Percentiles rank a stretch among this genome's conserved stretches.
Evolutionary conservation across 2,888 invertebrate species (phyloP).

Genomic region (Acronicta alni): DNA sequence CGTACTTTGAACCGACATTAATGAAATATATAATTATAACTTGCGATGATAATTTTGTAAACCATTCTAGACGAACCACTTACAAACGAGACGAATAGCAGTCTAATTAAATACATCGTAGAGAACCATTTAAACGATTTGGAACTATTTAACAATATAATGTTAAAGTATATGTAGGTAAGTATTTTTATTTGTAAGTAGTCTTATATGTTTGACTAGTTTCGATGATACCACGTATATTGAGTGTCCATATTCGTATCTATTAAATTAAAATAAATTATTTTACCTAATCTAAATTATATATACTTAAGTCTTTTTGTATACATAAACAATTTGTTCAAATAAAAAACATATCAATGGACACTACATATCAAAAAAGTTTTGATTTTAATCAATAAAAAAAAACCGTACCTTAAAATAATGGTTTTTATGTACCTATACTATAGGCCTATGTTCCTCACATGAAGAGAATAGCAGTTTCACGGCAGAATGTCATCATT

Average conservation of each 20-base stretch:
- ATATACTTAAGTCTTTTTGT: slow-evolving; percentile 24
- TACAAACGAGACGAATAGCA: slow-evolving; percentile 50
- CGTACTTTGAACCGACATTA: slow-evolving; percentile 43
- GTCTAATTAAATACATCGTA: slow-evolving; percentile 56
- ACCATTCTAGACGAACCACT: slow-evolving; percentile 44
- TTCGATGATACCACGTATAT: slow-evolving; percentile 71
- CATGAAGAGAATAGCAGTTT: slow-evolving; percentile 66
- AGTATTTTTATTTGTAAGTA: slow-evolving; percentile 46
- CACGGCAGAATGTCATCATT: slow-evolving; percentile 28
- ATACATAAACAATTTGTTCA: slow-evolving; percentile 23
- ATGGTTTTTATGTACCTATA: slow-evolving; percentile 71
- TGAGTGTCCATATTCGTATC: slow-evolving; percentile 56
- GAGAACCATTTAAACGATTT: slow-evolving; percentile 54
- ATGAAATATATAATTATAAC: slow-evolving; percentile 23
- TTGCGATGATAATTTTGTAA: slow-evolving; percentile 37
- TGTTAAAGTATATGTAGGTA: slow-evolving; percentile 50
- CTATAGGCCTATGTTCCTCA: slow-evolving; percentile 79
- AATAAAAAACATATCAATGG: slow-evolving; percentile 37
- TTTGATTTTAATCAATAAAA: slow-evolving; percentile 40
- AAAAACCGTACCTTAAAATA: slow-evolving; percentile 69
- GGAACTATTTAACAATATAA: slow-evolving; percentile 62
- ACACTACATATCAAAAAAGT: slow-evolving; percentile 44
- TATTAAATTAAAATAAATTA: slow-evolving; percentile 43
- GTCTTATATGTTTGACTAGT: slow-evolving; percentile 71
- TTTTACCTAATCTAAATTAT: slow-evolving; percentile 45